A percentile compares a stretch with the other conserved stretches of the same genome.
These are phyloP conservation scores for Drosophila neutralis DNA, from an alignment of 2,888 invertebrate genomes.

Conservation along the genomic window DNA sequence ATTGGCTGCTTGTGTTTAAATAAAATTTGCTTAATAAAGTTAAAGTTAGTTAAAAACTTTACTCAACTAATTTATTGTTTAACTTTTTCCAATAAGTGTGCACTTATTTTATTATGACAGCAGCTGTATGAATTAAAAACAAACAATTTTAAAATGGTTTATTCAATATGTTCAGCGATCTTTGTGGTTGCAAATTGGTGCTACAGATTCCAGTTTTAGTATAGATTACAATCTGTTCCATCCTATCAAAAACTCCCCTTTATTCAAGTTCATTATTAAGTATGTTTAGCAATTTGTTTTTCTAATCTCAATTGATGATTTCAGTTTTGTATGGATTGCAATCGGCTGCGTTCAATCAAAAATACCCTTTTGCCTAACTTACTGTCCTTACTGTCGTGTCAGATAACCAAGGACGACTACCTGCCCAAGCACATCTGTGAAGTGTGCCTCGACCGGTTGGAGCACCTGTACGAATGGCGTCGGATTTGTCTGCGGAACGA, in stretches of 20 bases:
- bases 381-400: constrained; percentile 50
- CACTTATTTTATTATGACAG: too few species aligned
- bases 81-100: too few species aligned
- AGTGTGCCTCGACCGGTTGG: constrained; percentile 88
- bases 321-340: background rate
- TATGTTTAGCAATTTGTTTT: background rate
- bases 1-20: too few species aligned
- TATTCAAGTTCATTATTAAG: background rate
- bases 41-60: too few species aligned
- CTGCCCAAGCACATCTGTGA: constrained; percentile 90
- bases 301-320: background rate
- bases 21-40: too few species aligned
- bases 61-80: too few species aligned
- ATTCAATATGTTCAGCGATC: background rate
- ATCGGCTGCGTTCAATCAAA: background rate
- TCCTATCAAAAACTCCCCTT: background rate
- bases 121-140: too few species aligned
- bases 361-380: background rate
- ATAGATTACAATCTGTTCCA: background rate
- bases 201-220: background rate
- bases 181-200: background rate
- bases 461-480: constrained; percentile 90
- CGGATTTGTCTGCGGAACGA: constrained; percentile 88
- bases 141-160: background rate
- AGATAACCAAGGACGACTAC: constrained; percentile 90